Evolutionary conservation across 2,113 vertebrate genomes (phyloP).

Genomic region (Onychostruthus taczanowskii): DNA sequence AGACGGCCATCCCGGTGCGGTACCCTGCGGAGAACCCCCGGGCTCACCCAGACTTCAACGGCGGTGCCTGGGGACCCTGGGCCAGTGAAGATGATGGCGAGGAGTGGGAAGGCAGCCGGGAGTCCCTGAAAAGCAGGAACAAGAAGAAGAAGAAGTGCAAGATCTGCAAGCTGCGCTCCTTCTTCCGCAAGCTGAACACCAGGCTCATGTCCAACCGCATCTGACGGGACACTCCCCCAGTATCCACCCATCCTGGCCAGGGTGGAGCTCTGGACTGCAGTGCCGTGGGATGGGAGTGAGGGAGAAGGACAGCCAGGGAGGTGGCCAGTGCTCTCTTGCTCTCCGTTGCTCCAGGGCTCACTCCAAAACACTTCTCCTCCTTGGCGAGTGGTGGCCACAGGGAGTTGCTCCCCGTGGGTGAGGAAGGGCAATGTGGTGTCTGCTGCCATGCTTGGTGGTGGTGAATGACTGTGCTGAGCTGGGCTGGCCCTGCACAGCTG

Average conservation of each 20-base stretch:
- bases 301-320: not conserved
- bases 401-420: accelerated
- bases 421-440: not conserved
- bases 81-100: constrained; percentile 85
- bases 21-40: constrained; percentile 91
- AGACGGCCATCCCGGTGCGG: constrained; percentile 89
- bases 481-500: not conserved
- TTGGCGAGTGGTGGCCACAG: not conserved
- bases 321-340: not conserved
- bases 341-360: not conserved
- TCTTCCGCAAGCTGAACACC: constrained; percentile 91
- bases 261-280: not conserved
- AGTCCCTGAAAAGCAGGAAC: constrained; percentile 71
- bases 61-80: constrained; percentile 95
- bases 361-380: not conserved
- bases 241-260: not conserved
- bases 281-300: accelerated
- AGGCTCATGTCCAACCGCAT: constrained; percentile 93
- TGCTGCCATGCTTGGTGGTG: accelerated
- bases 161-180: constrained; percentile 85
- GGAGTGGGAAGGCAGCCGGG: constrained; percentile 63
- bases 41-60: constrained; percentile 90
- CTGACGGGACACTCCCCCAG: constrained; percentile 60
- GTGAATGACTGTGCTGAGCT: not conserved
- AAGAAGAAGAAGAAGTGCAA: constrained; percentile 88